Conservation (phyloP, 2,888 invertebrate genomes). For the Cosmia pyralina region DNA sequence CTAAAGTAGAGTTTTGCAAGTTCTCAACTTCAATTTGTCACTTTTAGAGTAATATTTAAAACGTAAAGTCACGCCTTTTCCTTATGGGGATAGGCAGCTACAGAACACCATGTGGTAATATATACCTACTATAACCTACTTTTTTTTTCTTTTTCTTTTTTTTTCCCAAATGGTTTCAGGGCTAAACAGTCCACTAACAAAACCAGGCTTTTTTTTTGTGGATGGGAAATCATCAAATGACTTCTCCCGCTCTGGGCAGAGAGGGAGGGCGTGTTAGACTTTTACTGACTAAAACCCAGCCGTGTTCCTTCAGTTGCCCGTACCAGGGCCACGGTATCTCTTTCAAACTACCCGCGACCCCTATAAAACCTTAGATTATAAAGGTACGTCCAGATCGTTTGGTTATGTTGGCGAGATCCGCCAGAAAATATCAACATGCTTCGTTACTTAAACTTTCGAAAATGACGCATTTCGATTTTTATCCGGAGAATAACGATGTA, state of each 20-base stretch:
- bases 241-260: too few species aligned
- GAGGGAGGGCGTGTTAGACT: too few species aligned
- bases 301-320: too few species aligned
- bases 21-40: neutral
- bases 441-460: neutral
- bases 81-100: neutral
- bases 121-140: neutral
- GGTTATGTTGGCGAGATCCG: neutral
- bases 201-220: too few species aligned
- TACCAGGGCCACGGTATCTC: too few species aligned
- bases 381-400: too few species aligned
- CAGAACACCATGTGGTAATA: neutral
- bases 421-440: neutral
- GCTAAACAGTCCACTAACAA: too few species aligned
- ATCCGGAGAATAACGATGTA: neutral
- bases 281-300: too few species aligned
- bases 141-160: too few species aligned
- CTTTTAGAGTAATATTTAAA: neutral
- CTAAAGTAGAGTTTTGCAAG: neutral
- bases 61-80: neutral
- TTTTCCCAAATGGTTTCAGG: too few species aligned
- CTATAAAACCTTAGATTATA: neutral
- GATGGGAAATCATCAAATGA: too few species aligned
- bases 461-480: constrained; percentile 11
- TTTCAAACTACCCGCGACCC: too few species aligned